Base-by-base conservation (phyloP, 2,113 vertebrate genomes). In the Stigmatopora nigra region DNA sequence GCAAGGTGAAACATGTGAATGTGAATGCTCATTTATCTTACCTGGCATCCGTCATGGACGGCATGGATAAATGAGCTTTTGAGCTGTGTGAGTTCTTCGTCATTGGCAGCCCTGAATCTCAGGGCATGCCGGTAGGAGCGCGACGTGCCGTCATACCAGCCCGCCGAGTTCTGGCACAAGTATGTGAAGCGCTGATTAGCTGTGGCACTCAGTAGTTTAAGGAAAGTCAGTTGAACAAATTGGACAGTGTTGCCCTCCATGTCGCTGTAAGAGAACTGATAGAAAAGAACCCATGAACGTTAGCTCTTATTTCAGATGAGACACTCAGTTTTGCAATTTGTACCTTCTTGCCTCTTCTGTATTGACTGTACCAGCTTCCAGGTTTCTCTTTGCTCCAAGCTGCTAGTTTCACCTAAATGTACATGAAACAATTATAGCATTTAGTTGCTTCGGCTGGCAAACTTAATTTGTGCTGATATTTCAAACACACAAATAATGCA, bases 321-420 rank as follows among this genome's bases (percentile, higher is more conserved):
- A 19, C 36, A 31, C 25, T 31, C 25, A 16, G 53, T 35, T 25
- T 25, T 63, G 19, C 64, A 5, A 51, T 70, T 47, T 41, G 7
- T 87, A 96, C 95, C 94, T 94, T 91, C 77, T 89, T 94, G 59
- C 95, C 94, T 83, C 87, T 86, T 58, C 89, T 93, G 86, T 91
- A 98, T 38, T 90, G 88, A 86, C 95, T 95, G 78, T 89, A 98
- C 95, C 95, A 98, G 56, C 68, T 87, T 56, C 94, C 94, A 0
- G 94, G 93, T 77, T 90, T 93, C 78, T 98, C 95, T 77, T 84
- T 91, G 85, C 75, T 94, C 95, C 95, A 98, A 1, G 93, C 88
- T 13, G 95, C 92, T 70, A 93, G 78, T 71, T 93, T 94, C 64
- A 96, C 93, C 95, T 98, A 70, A 17, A 78, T 14, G 61, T 4